phyloP scores from a whole-genome alignment of 2,888 invertebrate genomes.

The Eupithecia inturbata region DNA sequence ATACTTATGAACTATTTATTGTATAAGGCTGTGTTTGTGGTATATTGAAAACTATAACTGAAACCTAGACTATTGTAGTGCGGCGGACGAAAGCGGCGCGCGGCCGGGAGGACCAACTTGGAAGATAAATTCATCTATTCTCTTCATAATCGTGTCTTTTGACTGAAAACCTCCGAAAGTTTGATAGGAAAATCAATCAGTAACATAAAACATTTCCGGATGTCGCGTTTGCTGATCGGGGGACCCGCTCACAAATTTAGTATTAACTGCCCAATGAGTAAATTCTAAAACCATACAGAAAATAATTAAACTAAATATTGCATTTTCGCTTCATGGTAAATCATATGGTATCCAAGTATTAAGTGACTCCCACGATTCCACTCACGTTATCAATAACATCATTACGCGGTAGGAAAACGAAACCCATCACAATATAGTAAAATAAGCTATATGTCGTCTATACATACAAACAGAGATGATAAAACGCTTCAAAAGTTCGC shows the following conservation, averaged over 20 bases:
- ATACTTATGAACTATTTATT: slow-evolving; percentile 81
- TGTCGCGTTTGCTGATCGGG: slow-evolving; percentile 39
- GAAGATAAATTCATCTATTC: slow-evolving; percentile 72
- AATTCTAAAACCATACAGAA: slow-evolving; percentile 68
- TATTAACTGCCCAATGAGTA: slow-evolving; percentile 75
- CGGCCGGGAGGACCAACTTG: slow-evolving; percentile 71
- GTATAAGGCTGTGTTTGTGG: slow-evolving; percentile 77
- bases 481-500: slow-evolving; percentile 67
- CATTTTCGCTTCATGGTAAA: slow-evolving; percentile 72
- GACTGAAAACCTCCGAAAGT: slow-evolving; percentile 82
- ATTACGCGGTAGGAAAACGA: slow-evolving; percentile 81
- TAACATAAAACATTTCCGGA: slow-evolving; percentile 64
- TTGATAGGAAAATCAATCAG: slow-evolving; percentile 81
- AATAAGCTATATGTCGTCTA: slow-evolving; percentile 80
- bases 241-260: slow-evolving; percentile 59
- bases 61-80: slow-evolving; percentile 65
- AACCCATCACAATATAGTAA: slow-evolving; percentile 82
- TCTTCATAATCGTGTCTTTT: slow-evolving; percentile 74
- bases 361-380: slow-evolving; percentile 77
- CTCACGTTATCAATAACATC: slow-evolving; percentile 77
- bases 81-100: slow-evolving; percentile 62
- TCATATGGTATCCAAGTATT: slow-evolving; percentile 69
- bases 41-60: slow-evolving; percentile 56
- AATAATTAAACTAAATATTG: slow-evolving; percentile 67
- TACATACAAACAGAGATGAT: slow-evolving; percentile 80